Percentiles rank a stretch among this genome's conserved stretches.
Conservation (phyloP, 1,140 invertebrate genomes). For the Hestina assimilis region DNA sequence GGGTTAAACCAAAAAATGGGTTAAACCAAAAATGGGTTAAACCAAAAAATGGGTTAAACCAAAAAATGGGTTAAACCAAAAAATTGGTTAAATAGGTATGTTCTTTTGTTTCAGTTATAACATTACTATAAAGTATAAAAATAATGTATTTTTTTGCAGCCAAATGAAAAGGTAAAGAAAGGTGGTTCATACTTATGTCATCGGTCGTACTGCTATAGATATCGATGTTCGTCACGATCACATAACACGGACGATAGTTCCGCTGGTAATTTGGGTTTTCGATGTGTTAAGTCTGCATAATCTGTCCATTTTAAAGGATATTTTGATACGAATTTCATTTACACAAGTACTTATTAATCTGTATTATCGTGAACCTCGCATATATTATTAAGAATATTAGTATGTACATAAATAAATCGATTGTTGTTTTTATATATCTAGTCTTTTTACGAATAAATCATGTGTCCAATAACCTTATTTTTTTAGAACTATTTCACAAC, state of each 20-base stretch:
- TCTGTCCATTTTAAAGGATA: slow-evolving; percentile 18
- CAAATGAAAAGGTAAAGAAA: slow-evolving; percentile 94
- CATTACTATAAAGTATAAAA: neutral
- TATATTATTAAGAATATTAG: too few species aligned
- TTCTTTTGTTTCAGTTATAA: too few species aligned
- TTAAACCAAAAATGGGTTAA: too few species aligned
- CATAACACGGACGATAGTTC: slow-evolving; percentile 96
- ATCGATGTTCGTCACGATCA: slow-evolving; percentile 94
- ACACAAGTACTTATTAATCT: slow-evolving; percentile 35
- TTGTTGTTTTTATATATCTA: neutral
- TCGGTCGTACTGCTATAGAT: slow-evolving; percentile 94
- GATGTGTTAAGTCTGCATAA: slow-evolving; percentile 84
- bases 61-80: too few species aligned
- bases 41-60: too few species aligned
- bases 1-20: too few species aligned
- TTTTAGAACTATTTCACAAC: too few species aligned
- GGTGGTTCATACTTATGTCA: slow-evolving; percentile 97
- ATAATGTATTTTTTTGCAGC: slow-evolving; percentile 66
- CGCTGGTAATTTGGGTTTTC: slow-evolving; percentile 95
- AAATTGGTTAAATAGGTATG: too few species aligned
- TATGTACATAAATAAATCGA: neutral
- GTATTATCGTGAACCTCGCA: slow-evolving; percentile 18
- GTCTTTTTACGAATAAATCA: neutral
- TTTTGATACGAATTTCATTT: slow-evolving; percentile 24
- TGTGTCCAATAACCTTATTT: too few species aligned